Conservation (phyloP, 2,797 vertebrate genomes). For the Chelmon rostratus region DNA sequence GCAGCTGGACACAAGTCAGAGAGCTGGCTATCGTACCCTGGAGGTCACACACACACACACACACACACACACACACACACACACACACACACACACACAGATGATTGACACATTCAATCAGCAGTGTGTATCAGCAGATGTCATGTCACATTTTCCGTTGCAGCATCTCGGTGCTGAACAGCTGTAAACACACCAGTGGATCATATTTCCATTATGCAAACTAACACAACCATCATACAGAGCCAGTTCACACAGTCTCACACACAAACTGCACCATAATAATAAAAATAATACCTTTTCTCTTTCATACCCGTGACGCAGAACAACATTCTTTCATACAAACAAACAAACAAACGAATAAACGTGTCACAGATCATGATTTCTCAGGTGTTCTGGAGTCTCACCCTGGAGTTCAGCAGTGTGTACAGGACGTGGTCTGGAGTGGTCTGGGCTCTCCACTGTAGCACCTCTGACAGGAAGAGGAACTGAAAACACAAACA, state of each 20-base stretch:
- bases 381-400: too few species aligned
- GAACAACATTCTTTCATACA: not conserved
- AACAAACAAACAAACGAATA: too few species aligned
- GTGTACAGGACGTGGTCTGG: constrained; percentile 97
- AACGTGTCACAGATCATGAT: too few species aligned
- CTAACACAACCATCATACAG: not conserved
- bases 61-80: constrained; percentile 20
- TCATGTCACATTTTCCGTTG: constrained; percentile 54
- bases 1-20: constrained; percentile 94
- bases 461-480: constrained; percentile 96
- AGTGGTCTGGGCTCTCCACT: constrained; percentile 98
- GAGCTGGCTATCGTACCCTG: constrained; percentile 96
- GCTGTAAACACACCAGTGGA: constrained; percentile 47
- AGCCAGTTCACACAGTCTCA: not conserved
- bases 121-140: constrained; percentile 35
- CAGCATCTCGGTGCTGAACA: constrained; percentile 41
- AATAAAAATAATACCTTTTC: too few species aligned
- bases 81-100: constrained; percentile 26
- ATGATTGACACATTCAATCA: constrained; percentile 61
- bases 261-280: not conserved
- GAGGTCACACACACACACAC: constrained; percentile 18
- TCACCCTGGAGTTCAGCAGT: constrained; percentile 95
- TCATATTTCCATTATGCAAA: constrained; percentile 63
- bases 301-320: not conserved
- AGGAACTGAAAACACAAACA: constrained; percentile 89